Percentiles rank a stretch among this genome's conserved stretches.
phyloP scores from a whole-genome alignment of 1,140 invertebrate genomes.

The Calliphora vicina region DNA sequence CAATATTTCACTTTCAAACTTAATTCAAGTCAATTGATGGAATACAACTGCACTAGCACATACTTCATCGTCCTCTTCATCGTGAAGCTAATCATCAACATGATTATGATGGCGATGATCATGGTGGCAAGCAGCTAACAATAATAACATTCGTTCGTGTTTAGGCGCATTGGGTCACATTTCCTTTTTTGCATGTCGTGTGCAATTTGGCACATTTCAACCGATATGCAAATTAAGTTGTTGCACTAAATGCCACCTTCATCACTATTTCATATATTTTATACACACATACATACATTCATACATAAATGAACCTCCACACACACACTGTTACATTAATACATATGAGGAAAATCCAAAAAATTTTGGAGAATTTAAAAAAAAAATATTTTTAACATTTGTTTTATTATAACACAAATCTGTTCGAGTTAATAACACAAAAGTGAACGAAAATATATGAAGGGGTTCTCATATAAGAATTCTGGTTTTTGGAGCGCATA shows the following conservation, averaged over 20 bases:
- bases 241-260: constrained; percentile 40
- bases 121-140: no score
- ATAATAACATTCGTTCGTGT: constrained; percentile 26
- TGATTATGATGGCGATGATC: no score
- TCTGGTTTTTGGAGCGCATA: no score
- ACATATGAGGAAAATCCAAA: no score
- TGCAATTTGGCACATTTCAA: constrained; percentile 41
- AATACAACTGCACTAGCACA: not conserved
- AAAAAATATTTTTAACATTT: no score
- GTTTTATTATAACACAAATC: no score
- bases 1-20: constrained; percentile 21
- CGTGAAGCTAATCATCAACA: not conserved
- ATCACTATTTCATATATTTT: constrained; percentile 24
- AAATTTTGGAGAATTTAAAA: no score
- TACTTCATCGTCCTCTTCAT: not conserved
- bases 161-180: constrained; percentile 11
- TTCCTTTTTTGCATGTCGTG: constrained; percentile 37
- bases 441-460: not conserved
- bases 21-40: constrained; percentile 14
- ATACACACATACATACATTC: not conserved
- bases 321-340: no score
- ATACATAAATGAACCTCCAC: not conserved
- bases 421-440: no score
- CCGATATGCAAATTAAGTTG: constrained; percentile 43
- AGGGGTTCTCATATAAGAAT: no score